A percentile compares a stretch with the other conserved stretches of the same genome.
These are phyloP conservation scores for Drosophila borborema DNA, from an alignment of 2,888 invertebrate genomes.

Conservation along the genomic window DNA sequence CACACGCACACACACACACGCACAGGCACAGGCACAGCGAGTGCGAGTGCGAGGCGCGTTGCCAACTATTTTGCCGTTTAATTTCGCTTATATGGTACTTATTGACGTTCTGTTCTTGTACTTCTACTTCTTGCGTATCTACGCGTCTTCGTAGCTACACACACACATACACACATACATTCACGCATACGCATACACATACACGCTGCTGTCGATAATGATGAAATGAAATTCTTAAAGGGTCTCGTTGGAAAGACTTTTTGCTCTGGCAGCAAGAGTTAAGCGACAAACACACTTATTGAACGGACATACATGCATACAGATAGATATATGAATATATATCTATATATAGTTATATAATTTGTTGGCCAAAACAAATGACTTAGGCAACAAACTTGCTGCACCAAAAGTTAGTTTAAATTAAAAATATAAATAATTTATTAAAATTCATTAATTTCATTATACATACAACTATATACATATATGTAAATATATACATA, in stretches of 20 bases:
- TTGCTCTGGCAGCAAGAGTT: constrained; percentile 36
- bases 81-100: constrained; percentile 79
- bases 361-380: constrained; percentile 24
- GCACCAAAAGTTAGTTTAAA: background rate
- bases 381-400: constrained; percentile 49
- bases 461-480: too few relatives aligned
- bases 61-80: constrained; percentile 81
- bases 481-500: too few relatives aligned
- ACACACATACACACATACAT: constrained; percentile 21
- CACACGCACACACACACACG: constrained; percentile 21
- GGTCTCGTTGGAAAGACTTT: constrained; percentile 42
- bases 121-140: constrained; percentile 53
- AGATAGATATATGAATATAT: too few relatives aligned
- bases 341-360: background rate
- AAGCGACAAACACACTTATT: background rate
- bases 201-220: constrained; percentile 48
- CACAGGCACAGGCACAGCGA: constrained; percentile 12
- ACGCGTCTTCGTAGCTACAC: constrained; percentile 48
- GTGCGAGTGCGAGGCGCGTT: constrained; percentile 59
- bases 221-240: constrained; percentile 72
- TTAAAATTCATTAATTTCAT: too few relatives aligned
- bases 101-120: constrained; percentile 50
- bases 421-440: too few relatives aligned
- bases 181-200: background rate
- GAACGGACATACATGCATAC: background rate